Evolutionary conservation across 2,113 vertebrate genomes (phyloP).

Genomic region (Malurus cyaneus): DNA sequence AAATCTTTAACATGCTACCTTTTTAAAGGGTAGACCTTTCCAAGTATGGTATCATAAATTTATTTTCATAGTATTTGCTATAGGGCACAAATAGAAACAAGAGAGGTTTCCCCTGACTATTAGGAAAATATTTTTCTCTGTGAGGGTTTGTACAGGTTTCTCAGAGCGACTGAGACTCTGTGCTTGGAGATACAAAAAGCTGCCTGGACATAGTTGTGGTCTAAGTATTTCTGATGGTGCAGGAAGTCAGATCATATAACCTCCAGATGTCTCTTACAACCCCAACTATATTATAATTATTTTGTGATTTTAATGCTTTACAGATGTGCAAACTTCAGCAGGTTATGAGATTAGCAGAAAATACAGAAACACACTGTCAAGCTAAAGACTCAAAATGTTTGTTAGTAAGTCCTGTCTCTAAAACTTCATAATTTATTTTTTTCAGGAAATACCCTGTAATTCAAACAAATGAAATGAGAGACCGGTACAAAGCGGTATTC

Average conservation of each 20-base stretch:
- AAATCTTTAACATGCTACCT: not conserved
- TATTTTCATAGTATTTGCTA: not conserved
- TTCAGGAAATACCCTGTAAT: slow-evolving; percentile 90
- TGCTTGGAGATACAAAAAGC: not conserved
- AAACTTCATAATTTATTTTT: not conserved
- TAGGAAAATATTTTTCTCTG: not conserved
- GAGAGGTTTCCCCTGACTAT: not conserved
- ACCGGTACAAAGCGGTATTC: slow-evolving; percentile 93
- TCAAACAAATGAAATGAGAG: slow-evolving; percentile 84
- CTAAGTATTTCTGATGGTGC: not conserved
- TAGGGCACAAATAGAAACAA: not conserved
- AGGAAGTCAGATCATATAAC: not conserved
- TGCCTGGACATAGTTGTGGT: not conserved
- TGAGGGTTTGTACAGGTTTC: not conserved
- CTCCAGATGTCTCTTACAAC: not conserved
- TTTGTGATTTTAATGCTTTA: not conserved
- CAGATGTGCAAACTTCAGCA: not conserved
- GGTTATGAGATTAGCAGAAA: not conserved
- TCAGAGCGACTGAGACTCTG: not conserved
- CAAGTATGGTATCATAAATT: not conserved
- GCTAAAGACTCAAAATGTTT: not conserved
- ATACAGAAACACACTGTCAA: not conserved
- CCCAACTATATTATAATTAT: not conserved
- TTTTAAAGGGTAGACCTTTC: not conserved
- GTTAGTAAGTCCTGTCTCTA: not conserved